These are phyloP conservation scores for Porites australiensis DNA, from an alignment of 64 coral and sea anemone genomes.

Conservation along the genomic window DNA sequence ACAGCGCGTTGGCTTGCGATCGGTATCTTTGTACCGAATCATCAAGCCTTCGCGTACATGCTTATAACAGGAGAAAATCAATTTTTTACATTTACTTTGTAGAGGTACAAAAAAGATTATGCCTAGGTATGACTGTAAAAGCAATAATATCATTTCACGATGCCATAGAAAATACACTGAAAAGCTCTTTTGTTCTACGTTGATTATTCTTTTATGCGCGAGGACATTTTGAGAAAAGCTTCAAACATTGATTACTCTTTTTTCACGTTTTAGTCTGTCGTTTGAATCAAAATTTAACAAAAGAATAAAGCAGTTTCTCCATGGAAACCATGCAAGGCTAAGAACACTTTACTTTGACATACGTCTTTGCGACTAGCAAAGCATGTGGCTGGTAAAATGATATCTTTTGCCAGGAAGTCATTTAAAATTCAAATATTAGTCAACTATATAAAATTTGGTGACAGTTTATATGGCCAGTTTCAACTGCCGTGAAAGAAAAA, in stretches of 20 bases:
- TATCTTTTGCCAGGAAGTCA: not conserved
- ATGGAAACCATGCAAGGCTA: not conserved
- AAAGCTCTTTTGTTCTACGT: not conserved
- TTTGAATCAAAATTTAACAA: not conserved
- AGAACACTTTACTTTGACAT: slow-evolving; percentile 1
- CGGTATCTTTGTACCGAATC: not conserved
- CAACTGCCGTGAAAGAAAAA: no score
- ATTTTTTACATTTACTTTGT: not conserved
- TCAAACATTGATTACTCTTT: slow-evolving; percentile 3
- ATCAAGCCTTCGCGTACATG: not conserved
- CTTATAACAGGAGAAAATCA: not conserved
- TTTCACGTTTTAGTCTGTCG: not conserved
- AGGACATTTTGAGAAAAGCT: slow-evolving; percentile 11
- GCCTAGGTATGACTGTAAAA: not conserved
- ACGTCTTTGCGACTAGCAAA: not conserved
- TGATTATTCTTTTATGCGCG: slow-evolving; percentile 13
- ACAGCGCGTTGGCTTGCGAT: not conserved
- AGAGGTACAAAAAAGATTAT: not conserved
- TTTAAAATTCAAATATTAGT: not conserved
- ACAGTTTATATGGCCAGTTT: no score
- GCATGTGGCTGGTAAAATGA: not conserved
- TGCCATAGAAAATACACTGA: not conserved
- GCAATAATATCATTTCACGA: not conserved
- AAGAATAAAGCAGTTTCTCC: not conserved
- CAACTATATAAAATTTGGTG: no score